A percentile compares a stretch with the other conserved stretches of the same genome.
Conservation (phyloP, 2,888 invertebrate species). For the Syrista parreyssii region DNA sequence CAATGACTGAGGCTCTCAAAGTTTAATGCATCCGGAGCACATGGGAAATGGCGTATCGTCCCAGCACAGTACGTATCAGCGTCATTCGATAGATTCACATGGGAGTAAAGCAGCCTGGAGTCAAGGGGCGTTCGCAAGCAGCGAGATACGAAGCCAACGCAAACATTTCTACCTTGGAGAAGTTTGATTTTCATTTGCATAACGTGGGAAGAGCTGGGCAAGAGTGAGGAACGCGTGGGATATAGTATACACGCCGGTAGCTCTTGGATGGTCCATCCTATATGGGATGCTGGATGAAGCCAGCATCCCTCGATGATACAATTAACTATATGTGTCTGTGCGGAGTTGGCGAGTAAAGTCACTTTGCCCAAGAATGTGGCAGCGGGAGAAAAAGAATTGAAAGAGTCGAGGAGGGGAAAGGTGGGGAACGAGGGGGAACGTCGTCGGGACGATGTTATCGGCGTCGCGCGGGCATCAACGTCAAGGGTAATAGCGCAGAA, state of each 20-base stretch:
- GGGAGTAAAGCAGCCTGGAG: too few relatives aligned
- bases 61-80: background rate
- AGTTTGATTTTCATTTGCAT: constrained; percentile 25
- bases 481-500: background rate
- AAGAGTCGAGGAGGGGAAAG: background rate
- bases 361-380: too few relatives aligned
- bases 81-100: too few relatives aligned
- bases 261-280: too few relatives aligned
- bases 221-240: too few relatives aligned
- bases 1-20: background rate
- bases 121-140: too few relatives aligned
- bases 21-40: constrained; percentile 1
- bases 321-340: background rate
- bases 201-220: background rate
- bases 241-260: too few relatives aligned
- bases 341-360: too few relatives aligned
- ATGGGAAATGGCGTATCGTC: background rate
- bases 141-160: background rate
- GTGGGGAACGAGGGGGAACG: background rate
- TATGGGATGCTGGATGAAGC: too few relatives aligned
- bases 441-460: background rate
- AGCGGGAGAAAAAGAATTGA: constrained; percentile 2
- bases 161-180: constrained; percentile 17
- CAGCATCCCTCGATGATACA: background rate
- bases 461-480: background rate